These are phyloP conservation scores for Crotalus viridis DNA, from an alignment of 2,113 vertebrate genomes.

Conservation along the genomic window DNA sequence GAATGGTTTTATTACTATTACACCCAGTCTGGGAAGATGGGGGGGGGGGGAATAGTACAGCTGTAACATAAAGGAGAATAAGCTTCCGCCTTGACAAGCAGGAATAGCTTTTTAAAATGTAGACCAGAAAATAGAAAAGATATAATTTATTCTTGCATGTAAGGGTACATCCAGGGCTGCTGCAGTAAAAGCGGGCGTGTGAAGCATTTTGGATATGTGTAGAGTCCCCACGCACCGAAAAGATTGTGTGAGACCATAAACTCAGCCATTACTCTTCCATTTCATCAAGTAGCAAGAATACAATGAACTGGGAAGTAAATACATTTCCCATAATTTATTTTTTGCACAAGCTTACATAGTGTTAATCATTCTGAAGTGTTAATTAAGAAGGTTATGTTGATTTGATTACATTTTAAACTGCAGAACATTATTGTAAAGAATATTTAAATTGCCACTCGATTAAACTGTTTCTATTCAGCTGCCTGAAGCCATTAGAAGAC, in stretches of 20 bases:
- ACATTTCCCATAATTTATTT: conserved; percentile 75
- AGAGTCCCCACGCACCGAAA: conserved; percentile 55
- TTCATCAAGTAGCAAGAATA: conserved; percentile 75
- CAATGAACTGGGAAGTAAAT: conserved; percentile 74
- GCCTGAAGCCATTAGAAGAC: conserved; percentile 70
- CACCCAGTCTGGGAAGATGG: conserved; percentile 64
- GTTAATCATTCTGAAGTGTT: conserved; percentile 82
- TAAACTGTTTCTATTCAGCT: conserved; percentile 76
- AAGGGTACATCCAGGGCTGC: conserved; percentile 45
- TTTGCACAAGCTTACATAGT: conserved; percentile 73
- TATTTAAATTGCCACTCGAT: conserved; percentile 77
- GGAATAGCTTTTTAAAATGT: conserved; percentile 72
- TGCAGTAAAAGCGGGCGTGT: conserved; percentile 65
- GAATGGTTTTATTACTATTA: conserved; percentile 77
- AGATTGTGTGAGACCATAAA: conserved; percentile 69
- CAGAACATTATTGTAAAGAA: conserved; percentile 78
- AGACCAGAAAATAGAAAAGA: conserved; percentile 58
- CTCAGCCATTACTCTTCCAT: conserved; percentile 79
- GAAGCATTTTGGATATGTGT: conserved; percentile 61
- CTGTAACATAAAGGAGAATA: conserved; percentile 62
- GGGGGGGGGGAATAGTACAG: conserved; percentile 41
- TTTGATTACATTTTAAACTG: conserved; percentile 82
- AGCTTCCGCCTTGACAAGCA: conserved; percentile 62
- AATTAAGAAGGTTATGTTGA: conserved; percentile 82
- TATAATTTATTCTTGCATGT: conserved; percentile 64